Percentiles rank a stretch among this genome's conserved stretches.
Conservation (phyloP, 2,113 vertebrate genomes). For the Alligator sinensis region DNA sequence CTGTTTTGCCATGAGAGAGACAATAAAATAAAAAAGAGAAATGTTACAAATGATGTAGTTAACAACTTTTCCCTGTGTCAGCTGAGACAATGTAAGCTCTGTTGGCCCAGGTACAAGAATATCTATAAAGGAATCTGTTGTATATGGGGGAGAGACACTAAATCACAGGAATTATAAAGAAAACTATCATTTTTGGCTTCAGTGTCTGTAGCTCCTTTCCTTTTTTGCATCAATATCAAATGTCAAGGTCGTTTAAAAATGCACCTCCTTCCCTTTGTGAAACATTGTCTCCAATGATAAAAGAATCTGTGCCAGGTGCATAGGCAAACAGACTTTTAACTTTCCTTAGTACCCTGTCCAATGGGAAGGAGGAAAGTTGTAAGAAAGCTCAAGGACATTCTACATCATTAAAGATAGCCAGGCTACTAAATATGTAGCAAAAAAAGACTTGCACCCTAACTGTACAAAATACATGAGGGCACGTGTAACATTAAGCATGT, state of each 20-base stretch:
- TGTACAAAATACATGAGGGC: not conserved
- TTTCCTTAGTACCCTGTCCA: slow-evolving; percentile 18
- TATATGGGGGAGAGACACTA: slow-evolving; percentile 27
- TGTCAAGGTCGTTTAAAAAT: slow-evolving; percentile 70
- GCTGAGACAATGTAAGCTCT: not conserved
- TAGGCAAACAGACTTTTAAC: slow-evolving; percentile 39
- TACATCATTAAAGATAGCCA: not conserved
- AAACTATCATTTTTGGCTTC: slow-evolving; percentile 45
- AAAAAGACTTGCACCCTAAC: not conserved
- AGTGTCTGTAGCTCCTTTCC: slow-evolving; percentile 23
- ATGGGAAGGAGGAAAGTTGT: not conserved
- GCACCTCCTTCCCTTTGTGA: slow-evolving; percentile 27
- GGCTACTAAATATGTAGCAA: not conserved
- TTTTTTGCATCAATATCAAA: slow-evolving; percentile 63
- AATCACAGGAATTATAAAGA: slow-evolving; percentile 55
- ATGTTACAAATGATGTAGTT: not conserved
- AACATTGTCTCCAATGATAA: slow-evolving; percentile 44
- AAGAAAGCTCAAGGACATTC: not conserved
- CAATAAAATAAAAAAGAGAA: not conserved
- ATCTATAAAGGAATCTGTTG: slow-evolving; percentile 12
- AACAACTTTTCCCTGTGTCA: slow-evolving; percentile 35
- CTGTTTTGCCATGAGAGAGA: not conserved
- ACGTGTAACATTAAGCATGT: fast-evolving
- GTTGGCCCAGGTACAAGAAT: not conserved
- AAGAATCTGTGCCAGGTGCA: slow-evolving; percentile 55